A percentile compares a stretch with the other conserved stretches of the same genome.
These are phyloP conservation scores for Hemaris fuciformis DNA, from an alignment of 2,888 invertebrate species.

Conservation along the genomic window DNA sequence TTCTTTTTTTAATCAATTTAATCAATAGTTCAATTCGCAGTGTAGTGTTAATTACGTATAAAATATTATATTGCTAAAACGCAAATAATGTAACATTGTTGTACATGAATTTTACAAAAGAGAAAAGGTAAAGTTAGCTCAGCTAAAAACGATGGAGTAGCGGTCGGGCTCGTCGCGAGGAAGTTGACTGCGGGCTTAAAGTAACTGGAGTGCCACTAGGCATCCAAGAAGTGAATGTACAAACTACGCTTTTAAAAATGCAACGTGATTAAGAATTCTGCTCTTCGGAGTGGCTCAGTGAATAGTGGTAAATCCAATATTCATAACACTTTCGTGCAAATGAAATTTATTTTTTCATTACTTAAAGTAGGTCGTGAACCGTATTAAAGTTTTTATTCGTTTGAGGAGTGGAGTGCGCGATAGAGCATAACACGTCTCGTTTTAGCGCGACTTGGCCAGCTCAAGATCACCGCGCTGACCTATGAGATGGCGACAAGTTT, in stretches of 20 bases:
- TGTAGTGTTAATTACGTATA: neutral
- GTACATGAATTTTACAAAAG: neutral
- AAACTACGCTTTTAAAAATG: slow-evolving; percentile 3
- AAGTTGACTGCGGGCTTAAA: neutral
- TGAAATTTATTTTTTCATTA: neutral
- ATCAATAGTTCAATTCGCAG: no score
- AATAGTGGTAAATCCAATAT: neutral
- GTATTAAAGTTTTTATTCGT: neutral
- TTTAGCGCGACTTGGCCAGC: neutral
- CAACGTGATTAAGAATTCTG: slow-evolving; percentile 7
- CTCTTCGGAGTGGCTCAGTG: neutral
- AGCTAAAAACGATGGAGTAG: slow-evolving; percentile 3
- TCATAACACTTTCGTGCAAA: neutral
- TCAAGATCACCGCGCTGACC: slow-evolving; percentile 5
- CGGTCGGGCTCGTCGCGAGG: neutral
- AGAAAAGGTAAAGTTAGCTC: neutral
- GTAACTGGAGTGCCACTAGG: slow-evolving; percentile 4
- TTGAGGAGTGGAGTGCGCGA: neutral
- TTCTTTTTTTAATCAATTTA: neutral
- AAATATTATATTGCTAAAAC: neutral
- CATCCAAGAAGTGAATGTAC: slow-evolving; percentile 6
- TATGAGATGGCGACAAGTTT: slow-evolving; percentile 15
- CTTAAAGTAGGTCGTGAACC: neutral
- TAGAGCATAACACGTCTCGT: slow-evolving; percentile 6
- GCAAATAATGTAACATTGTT: neutral